Evolutionary conservation across 2,797 vertebrate species (phyloP), one percentile per base, ranked within the genome.

Genomic region (Sebastes iracundus): DNA sequence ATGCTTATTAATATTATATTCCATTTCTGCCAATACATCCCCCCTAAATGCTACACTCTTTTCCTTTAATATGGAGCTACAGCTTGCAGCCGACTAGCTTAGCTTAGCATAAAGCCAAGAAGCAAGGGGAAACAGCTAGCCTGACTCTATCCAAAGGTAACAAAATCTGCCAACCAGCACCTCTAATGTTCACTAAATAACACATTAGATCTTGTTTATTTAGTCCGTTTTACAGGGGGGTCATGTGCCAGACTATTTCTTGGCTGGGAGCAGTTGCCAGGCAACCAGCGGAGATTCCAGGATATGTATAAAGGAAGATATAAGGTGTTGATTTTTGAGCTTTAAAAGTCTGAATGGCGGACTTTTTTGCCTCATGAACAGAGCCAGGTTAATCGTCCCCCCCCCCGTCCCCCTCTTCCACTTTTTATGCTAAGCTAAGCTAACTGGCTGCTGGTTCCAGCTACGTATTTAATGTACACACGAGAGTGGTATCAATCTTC

Each of bases 381-480:
- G 35, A 59, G 16, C 9, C 22, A 55, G 7, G n/a, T 0, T 69
- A 69, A 35, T 7, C 9, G 1, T 6, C 0, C 8, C 4, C 2
- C 4, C 7, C 1, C 11, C 3, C 4, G 10, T 0, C 8, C 14
- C 4, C 3, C n/a, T 1, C 9, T 65, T 58, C 9, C 16, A 28
- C 30, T 23, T 52, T 6, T 56, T 30, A 62, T 56, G 46, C 75
- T 23, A 18, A 13, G 59, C 23, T 56, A 56, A 16, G n/a, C n/a
- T 52, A 55, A 16, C 16, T 18, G 42, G 42, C 42, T 46, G 42
- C 7, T 52, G 22, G 38, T 12, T 65, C 3, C 53, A 30, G 27
- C 27, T 53, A 22, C 4, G 3, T 32, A 67, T 60, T 20, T 49
- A 32, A 23, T 14, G 42, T 20, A 46, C 42, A 46, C 16, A 18